These are phyloP conservation scores for Agonopterix subpropinquella DNA, from an alignment of 2,888 invertebrate species.

Conservation along the genomic window DNA sequence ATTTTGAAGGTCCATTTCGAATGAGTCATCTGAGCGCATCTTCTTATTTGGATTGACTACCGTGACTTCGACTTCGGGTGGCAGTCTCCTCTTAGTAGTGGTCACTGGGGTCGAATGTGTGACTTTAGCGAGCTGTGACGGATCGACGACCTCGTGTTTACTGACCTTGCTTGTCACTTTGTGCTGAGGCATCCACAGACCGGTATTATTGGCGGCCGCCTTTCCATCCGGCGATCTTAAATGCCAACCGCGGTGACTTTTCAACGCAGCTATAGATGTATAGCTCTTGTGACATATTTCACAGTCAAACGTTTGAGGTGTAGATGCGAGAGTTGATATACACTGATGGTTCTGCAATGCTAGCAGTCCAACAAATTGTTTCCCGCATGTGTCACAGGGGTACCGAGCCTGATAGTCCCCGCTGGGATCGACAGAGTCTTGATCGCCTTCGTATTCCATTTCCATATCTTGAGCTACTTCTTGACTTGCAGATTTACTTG, in stretches of 20 bases:
- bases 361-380: slow-evolving; percentile 69
- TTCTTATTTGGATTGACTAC: slow-evolving; percentile 70
- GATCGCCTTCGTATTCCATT: slow-evolving; percentile 53
- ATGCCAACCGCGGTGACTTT: slow-evolving; percentile 82
- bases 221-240: slow-evolving; percentile 75
- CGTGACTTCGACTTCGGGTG: slow-evolving; percentile 70
- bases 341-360: slow-evolving; percentile 74
- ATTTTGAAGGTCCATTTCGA: slow-evolving; percentile 61
- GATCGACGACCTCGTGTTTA: slow-evolving; percentile 64
- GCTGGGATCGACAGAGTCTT: slow-evolving; percentile 50
- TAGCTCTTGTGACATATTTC: slow-evolving; percentile 80
- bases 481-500: slow-evolving; percentile 38
- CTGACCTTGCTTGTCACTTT: slow-evolving; percentile 70
- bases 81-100: slow-evolving; percentile 54
- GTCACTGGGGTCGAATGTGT: slow-evolving; percentile 32
- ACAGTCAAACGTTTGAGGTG: slow-evolving; percentile 73
- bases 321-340: slow-evolving; percentile 48
- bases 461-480: slow-evolving; percentile 46
- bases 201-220: slow-evolving; percentile 68
- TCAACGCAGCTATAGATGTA: slow-evolving; percentile 78
- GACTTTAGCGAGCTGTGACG: slow-evolving; percentile 42
- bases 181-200: slow-evolving; percentile 73
- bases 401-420: slow-evolving; percentile 69
- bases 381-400: slow-evolving; percentile 72
- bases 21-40: slow-evolving; percentile 59